phyloP scores from a whole-genome alignment of 1,140 invertebrate species.

The Pomacea maculata region DNA sequence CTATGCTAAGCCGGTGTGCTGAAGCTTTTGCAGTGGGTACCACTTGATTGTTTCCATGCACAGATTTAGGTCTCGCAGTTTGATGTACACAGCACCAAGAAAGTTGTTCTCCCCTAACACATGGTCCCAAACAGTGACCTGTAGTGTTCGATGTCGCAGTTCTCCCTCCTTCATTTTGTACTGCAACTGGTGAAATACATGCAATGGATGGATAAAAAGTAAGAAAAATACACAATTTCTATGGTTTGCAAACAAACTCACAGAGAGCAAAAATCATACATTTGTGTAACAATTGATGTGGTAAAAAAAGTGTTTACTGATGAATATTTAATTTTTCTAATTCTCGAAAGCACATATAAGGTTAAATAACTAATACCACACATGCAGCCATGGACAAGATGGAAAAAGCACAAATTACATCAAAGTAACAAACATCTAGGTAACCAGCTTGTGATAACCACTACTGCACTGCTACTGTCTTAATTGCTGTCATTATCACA shows the following conservation, averaged over 20 bases:
- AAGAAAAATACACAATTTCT: neutral
- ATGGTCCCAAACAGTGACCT: constrained; percentile 95
- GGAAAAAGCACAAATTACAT: too few species aligned
- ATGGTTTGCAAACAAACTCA: neutral
- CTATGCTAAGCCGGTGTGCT: constrained; percentile 37
- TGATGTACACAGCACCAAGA: constrained; percentile 86
- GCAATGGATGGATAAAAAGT: neutral
- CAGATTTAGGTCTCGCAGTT: constrained; percentile 75
- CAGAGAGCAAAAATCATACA: neutral
- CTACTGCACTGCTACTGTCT: too few species aligned
- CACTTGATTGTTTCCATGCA: constrained; percentile 77
- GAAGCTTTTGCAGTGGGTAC: constrained; percentile 63
- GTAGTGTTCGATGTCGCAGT: constrained; percentile 78
- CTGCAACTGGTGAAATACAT: constrained; percentile 74
- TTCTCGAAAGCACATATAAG: too few species aligned
- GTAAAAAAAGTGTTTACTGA: too few species aligned
- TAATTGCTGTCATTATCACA: neutral
- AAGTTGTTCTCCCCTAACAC: constrained; percentile 95
- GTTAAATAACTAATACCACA: too few species aligned
- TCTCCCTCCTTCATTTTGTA: constrained; percentile 87
- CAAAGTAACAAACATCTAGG: too few species aligned
- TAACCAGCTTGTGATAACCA: too few species aligned
- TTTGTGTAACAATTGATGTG: neutral
- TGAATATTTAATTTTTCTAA: too few species aligned
- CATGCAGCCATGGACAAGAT: too few species aligned